Percentiles rank a stretch among this genome's conserved stretches.
Conservation (phyloP, 2,113 vertebrate species). For the Oenanthe oenanthe region DNA sequence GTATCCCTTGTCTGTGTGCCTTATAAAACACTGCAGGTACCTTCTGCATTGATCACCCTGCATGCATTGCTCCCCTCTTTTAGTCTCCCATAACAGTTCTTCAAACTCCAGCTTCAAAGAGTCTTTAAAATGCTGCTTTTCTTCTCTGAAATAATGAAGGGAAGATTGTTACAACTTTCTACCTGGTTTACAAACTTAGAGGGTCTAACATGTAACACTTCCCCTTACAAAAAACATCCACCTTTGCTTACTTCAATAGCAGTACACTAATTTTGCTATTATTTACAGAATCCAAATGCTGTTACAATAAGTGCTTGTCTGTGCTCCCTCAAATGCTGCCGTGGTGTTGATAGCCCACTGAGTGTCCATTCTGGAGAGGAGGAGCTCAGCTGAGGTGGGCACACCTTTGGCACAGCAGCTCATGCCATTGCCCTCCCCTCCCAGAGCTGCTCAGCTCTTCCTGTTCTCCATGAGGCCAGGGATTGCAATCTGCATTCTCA, state of each 20-base stretch:
- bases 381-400: not conserved
- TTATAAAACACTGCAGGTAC: not conserved
- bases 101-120: not conserved
- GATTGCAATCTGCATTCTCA: accelerated
- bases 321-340: not conserved
- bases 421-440: not conserved
- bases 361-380: not conserved
- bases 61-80: not conserved
- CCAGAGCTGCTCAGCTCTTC: not conserved
- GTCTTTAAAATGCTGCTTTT: not conserved
- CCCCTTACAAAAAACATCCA: not conserved
- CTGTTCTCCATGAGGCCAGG: accelerated
- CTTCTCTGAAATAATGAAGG: not conserved
- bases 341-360: not conserved
- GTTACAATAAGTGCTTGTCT: not conserved
- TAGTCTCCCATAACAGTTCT: accelerated
- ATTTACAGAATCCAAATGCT: not conserved
- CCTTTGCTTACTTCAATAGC: not conserved
- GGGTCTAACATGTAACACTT: not conserved
- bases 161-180: not conserved
- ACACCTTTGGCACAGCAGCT: accelerated
- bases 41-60: too few species aligned
- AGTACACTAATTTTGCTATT: not conserved
- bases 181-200: not conserved
- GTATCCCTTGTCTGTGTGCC: not conserved